phyloP scores from a whole-genome alignment of 2,888 invertebrate genomes.

The Corythucha ciliata region DNA sequence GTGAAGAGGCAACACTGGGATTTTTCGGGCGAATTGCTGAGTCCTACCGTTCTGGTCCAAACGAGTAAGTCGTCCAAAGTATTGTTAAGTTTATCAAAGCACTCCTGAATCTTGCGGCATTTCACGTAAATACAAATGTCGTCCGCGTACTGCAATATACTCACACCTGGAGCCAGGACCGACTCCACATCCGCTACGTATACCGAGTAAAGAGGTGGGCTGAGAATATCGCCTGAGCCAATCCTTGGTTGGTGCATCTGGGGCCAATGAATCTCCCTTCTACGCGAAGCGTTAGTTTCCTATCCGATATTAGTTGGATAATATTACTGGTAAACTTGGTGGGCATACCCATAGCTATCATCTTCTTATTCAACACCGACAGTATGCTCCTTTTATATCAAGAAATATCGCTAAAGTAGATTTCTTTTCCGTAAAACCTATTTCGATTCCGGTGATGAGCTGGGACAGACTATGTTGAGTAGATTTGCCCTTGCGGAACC shows the following conservation, averaged over 20 bases:
- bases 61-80: neutral
- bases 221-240: slow-evolving; percentile 9
- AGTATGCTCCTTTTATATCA: neutral
- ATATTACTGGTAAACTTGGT: neutral
- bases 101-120: neutral
- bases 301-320: neutral
- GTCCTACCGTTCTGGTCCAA: neutral
- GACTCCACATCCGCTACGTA: slow-evolving; percentile 4
- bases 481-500: neutral
- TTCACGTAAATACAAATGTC: slow-evolving; percentile 17
- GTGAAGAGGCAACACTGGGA: neutral
- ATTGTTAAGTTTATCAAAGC: neutral
- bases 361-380: neutral
- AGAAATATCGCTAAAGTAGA: neutral
- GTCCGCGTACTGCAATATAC: slow-evolving; percentile 22
- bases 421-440: neutral
- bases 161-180: neutral
- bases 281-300: neutral
- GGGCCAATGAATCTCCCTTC: neutral
- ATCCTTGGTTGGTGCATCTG: neutral
- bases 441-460: neutral
- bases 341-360: neutral
- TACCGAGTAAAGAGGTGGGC: slow-evolving; percentile 17
- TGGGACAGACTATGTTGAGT: neutral
- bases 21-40: neutral